phyloP scores from a whole-genome alignment of 1,140 invertebrate genomes.

The Aethina tumida region DNA sequence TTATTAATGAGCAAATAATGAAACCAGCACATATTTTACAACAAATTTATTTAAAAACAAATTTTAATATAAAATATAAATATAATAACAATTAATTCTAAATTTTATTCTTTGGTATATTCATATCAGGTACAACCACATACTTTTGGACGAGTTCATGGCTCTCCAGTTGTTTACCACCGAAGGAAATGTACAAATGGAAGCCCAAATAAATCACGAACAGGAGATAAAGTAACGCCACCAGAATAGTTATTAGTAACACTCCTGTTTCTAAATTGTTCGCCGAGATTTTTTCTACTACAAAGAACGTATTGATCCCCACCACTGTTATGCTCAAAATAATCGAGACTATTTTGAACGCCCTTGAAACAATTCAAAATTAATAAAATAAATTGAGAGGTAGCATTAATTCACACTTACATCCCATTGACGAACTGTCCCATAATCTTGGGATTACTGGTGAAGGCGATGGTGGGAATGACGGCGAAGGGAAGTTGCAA shows the following conservation, averaged over 20 bases:
- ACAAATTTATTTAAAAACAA: no score
- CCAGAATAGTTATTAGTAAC: constrained; percentile 45
- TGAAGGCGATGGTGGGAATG: constrained; percentile 82
- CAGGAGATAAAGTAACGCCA: constrained; percentile 51
- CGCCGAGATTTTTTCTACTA: constrained; percentile 46
- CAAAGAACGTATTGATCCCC: constrained; percentile 73
- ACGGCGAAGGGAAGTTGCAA: constrained; percentile 76
- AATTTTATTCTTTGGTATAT: constrained; percentile 7
- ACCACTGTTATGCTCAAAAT: constrained; percentile 59
- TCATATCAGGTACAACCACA: constrained; percentile 13
- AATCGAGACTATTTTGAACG: constrained; percentile 52
- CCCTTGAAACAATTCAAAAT: constrained; percentile 4
- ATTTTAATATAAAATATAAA: no score
- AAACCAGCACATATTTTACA: no score
- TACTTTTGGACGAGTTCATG: constrained; percentile 17
- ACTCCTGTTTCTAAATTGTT: constrained; percentile 41
- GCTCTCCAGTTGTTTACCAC: constrained; percentile 33
- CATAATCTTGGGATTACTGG: constrained; percentile 71
- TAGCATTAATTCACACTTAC: constrained; percentile 38
- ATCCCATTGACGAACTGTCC: constrained; percentile 68
- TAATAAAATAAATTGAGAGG: neutral
- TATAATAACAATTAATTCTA: neutral
- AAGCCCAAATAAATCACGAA: constrained; percentile 60
- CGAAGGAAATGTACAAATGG: constrained; percentile 56
- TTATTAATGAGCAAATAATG: no score